phyloP scores from a whole-genome alignment of 2,888 invertebrate genomes.

The Phalera bucephala region DNA sequence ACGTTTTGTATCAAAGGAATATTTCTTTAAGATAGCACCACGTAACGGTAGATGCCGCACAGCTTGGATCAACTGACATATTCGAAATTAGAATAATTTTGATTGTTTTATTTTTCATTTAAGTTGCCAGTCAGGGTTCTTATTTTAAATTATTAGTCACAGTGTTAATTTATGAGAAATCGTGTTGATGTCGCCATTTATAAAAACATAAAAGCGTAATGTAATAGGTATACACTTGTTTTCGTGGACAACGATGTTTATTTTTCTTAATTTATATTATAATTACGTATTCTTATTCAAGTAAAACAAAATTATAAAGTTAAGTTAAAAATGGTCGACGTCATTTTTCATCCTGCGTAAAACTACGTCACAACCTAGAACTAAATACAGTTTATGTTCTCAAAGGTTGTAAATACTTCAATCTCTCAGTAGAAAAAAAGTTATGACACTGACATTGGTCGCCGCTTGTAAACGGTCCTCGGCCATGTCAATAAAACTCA shows the following conservation, averaged over 20 bases:
- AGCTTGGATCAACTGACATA: not conserved
- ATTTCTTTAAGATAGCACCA: constrained; percentile 1
- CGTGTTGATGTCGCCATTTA: too few species aligned
- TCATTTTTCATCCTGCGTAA: too few species aligned
- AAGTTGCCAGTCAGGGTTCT: not conserved
- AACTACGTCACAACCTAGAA: too few species aligned
- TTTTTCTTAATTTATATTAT: too few species aligned
- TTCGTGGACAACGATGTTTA: too few species aligned
- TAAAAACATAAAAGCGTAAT: too few species aligned
- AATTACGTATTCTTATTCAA: too few species aligned
- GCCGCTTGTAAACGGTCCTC: constrained; percentile 33
- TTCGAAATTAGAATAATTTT: constrained; percentile 2
- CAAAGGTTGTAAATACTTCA: not conserved
- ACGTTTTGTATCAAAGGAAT: constrained; percentile 12
- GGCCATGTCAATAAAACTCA: constrained; percentile 60
- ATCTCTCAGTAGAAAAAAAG: not conserved
- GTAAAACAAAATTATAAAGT: too few species aligned
- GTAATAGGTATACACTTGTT: too few species aligned
- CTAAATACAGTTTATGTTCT: not conserved
- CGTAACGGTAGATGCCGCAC: not conserved
- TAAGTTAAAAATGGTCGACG: too few species aligned
- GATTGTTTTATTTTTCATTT: not conserved
- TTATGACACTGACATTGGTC: constrained; percentile 51
- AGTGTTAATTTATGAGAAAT: too few species aligned
- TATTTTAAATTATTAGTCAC: not conserved